Percentiles rank a stretch among this genome's conserved stretches.
Evolutionary conservation across 2,888 invertebrate species (phyloP).

Genomic region (Petrolisthes manimaculis): DNA sequence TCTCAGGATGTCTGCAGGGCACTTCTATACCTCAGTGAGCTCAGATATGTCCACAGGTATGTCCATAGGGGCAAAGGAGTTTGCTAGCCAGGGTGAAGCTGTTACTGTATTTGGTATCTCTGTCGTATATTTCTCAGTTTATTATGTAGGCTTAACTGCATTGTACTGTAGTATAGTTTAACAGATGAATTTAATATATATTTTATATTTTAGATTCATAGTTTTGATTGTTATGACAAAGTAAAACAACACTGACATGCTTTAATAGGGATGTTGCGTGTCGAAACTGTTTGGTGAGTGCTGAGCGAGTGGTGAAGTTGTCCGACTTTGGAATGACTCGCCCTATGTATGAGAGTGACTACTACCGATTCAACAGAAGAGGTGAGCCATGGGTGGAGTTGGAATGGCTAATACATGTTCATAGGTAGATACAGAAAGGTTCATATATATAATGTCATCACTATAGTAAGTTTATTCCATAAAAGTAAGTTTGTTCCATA

Average conservation of each 20-base stretch:
- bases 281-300: constrained; percentile 83
- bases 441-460: too few species aligned
- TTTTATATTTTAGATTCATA: background rate
- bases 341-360: constrained; percentile 87
- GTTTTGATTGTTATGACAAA: background rate
- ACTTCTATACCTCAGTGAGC: constrained; percentile 84
- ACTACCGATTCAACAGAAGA: constrained; percentile 88
- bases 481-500: too few species aligned
- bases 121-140: too few species aligned
- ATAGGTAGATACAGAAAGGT: too few species aligned
- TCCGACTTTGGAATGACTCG: constrained; percentile 95
- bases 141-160: too few species aligned
- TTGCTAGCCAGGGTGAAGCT: background rate
- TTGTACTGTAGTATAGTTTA: too few species aligned
- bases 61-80: background rate
- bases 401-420: background rate
- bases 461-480: too few species aligned
- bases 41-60: constrained; percentile 86
- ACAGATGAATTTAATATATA: background rate
- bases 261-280: constrained; percentile 81
- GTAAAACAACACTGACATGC: background rate
- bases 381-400: constrained; percentile 70
- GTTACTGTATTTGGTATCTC: background rate
- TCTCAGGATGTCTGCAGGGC: constrained; percentile 90
- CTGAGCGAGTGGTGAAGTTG: constrained; percentile 79